Conservation (phyloP, 2,888 invertebrate species). For the Drosophila quinaria region DNA sequence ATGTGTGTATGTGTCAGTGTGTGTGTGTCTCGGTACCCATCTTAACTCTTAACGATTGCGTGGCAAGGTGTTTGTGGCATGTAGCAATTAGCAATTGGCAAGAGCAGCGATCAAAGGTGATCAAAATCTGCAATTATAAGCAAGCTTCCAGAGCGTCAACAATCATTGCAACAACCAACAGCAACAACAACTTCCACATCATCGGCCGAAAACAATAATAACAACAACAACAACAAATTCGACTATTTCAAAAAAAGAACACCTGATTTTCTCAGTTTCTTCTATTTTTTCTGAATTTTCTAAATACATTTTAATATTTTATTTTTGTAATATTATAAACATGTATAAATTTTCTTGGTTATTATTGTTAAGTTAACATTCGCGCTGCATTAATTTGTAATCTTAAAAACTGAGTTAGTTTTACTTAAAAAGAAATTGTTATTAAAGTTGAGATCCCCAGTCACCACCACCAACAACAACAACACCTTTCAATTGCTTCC, state of each 20-base stretch:
- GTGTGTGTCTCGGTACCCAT: constrained; percentile 4
- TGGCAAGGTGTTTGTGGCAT: neutral
- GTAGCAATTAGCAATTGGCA: neutral
- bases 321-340: constrained; percentile 1
- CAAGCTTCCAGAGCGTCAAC: constrained; percentile 20
- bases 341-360: neutral
- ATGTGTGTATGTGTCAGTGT: constrained; percentile 36
- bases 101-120: neutral
- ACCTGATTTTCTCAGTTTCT: neutral
- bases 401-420: neutral
- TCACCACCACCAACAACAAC: neutral
- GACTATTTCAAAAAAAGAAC: neutral
- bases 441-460: neutral
- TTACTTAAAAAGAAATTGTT: neutral
- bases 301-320: constrained; percentile 3
- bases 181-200: constrained; percentile 21
- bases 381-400: too few relatives aligned
- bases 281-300: neutral
- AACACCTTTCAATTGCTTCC: neutral
- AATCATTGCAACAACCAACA: neutral
- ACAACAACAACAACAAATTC: constrained; percentile 4
- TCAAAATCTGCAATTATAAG: neutral
- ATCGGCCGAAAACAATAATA: constrained; percentile 5
- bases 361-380: neutral
- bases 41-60: neutral